Percentiles rank a stretch among this genome's conserved stretches.
phyloP scores from a whole-genome alignment of 2,113 vertebrate genomes.

The Gallinago paraguaiae region DNA sequence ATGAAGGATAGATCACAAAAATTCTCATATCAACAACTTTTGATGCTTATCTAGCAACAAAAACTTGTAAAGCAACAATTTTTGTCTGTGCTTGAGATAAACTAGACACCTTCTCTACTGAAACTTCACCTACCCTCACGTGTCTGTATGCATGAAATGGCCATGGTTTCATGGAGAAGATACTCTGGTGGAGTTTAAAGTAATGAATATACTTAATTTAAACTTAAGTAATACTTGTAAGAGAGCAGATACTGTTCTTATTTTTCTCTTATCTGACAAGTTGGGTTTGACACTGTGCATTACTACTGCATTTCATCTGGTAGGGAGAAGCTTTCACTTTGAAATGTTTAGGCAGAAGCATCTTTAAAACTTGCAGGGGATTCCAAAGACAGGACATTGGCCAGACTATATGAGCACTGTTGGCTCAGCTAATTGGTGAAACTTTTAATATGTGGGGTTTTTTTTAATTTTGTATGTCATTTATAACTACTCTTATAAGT shows the following conservation, averaged over 20 bases:
- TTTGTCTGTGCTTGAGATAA: neutral
- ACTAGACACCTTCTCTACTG: neutral
- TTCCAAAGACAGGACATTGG: no score
- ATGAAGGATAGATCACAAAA: neutral
- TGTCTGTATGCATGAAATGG: neutral
- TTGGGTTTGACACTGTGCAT: neutral
- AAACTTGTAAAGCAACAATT: neutral
- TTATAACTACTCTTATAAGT: neutral
- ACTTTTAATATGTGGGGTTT: neutral
- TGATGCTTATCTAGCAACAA: neutral
- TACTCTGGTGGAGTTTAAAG: neutral
- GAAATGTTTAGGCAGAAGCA: neutral
- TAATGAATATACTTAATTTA: neutral
- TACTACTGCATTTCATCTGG: neutral
- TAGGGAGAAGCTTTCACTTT: neutral
- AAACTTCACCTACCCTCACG: neutral
- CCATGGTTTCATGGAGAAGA: neutral
- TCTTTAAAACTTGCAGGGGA: neutral
- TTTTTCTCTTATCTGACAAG: neutral
- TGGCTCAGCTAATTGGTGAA: no score
- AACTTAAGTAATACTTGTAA: neutral
- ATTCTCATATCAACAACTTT: neutral
- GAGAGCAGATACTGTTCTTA: neutral
- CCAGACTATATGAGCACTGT: no score
- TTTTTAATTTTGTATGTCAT: neutral